Percentiles rank a stretch among this genome's conserved stretches.
These are phyloP conservation scores for Malacosoma neustria DNA, from an alignment of 2,888 invertebrate genomes.

Conservation along the genomic window DNA sequence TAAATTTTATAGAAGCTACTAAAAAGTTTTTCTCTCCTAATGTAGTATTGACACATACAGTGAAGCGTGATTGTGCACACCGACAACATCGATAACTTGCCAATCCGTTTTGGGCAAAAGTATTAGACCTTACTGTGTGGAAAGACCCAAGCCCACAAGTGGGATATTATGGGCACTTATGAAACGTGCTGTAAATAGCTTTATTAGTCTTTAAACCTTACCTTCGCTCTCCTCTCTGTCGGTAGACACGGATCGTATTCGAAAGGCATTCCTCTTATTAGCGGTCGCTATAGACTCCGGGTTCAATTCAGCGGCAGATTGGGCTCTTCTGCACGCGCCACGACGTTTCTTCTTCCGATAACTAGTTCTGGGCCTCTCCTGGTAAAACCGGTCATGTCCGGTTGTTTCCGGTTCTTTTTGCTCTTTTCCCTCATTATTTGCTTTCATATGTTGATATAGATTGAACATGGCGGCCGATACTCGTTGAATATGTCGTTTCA, in stretches of 20 bases:
- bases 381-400: slow-evolving; percentile 88
- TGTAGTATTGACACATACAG: no score
- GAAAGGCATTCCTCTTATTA: slow-evolving; percentile 76
- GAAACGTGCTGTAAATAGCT: no score
- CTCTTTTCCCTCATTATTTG: slow-evolving; percentile 71
- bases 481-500: slow-evolving; percentile 26
- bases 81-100: no score
- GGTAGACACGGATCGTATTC: slow-evolving; percentile 78
- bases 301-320: slow-evolving; percentile 81
- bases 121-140: no score
- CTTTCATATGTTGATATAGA: slow-evolving; percentile 81
- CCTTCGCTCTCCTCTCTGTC: slow-evolving; percentile 76
- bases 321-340: slow-evolving; percentile 77
- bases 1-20: no score
- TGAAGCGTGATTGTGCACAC: no score
- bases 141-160: no score
- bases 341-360: slow-evolving; percentile 71
- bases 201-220: slow-evolving; percentile 18
- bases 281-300: slow-evolving; percentile 78
- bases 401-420: slow-evolving; percentile 77
- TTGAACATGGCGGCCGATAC: slow-evolving; percentile 79
- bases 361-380: slow-evolving; percentile 74
- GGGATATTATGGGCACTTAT: no score
- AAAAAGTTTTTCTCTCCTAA: no score
- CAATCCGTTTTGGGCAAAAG: no score